Conservation (phyloP, 2,888 invertebrate genomes). For the Lycophotia porphyrea region DNA sequence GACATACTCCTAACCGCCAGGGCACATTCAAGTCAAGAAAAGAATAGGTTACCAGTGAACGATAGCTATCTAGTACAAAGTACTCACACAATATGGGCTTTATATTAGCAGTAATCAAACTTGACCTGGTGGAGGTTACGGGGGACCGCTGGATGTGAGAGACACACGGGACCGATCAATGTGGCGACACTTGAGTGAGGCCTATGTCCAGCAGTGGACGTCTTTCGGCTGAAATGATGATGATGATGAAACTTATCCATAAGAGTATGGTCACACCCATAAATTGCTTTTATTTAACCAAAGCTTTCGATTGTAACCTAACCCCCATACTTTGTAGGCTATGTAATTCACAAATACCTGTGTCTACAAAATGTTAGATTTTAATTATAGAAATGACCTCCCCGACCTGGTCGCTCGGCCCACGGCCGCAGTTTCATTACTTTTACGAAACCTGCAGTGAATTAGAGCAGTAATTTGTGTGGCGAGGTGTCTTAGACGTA, state of each 20-base stretch:
- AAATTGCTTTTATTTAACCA: neutral
- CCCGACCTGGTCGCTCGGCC: constrained; percentile 70
- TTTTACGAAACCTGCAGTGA: constrained; percentile 86
- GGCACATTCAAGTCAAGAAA: too few relatives aligned
- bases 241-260: neutral
- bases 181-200: too few relatives aligned
- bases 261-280: neutral
- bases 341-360: constrained; percentile 38
- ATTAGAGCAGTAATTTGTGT: constrained; percentile 88
- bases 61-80: too few relatives aligned
- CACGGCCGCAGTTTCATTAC: constrained; percentile 81
- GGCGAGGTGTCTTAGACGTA: constrained; percentile 84
- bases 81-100: too few relatives aligned
- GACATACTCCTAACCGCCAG: too few relatives aligned
- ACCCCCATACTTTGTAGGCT: constrained; percentile 3
- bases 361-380: constrained; percentile 64
- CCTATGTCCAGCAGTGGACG: too few relatives aligned
- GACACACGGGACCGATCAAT: too few relatives aligned
- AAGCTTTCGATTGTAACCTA: neutral
- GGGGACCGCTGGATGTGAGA: too few relatives aligned
- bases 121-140: too few relatives aligned
- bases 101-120: too few relatives aligned
- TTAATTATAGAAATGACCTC: constrained; percentile 76
- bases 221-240: too few relatives aligned
- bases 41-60: too few relatives aligned